Evolutionary conservation across 2,797 vertebrate genomes (phyloP), one percentile per base, ranked within the genome.

Genomic region (Amniataba percoides): DNA sequence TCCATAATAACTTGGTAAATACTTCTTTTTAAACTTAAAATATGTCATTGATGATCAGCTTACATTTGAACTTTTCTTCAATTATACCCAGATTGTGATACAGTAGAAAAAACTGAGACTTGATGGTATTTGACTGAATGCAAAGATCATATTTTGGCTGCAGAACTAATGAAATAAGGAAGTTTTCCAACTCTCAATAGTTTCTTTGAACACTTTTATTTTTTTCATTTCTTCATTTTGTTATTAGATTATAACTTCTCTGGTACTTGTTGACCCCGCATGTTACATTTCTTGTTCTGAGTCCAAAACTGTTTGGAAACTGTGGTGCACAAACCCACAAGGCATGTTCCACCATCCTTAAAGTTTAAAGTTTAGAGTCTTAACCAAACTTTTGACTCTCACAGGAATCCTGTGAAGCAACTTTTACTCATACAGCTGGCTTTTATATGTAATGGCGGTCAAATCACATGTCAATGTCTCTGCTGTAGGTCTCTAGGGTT

Each of bases 1-100:
- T 83, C 48, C 72, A n/a, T 8, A 53, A 58, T 2, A 53, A 71
- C 73, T 31, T 69, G 92, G 93, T 94, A 93, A 92, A 75, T 90
- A 83, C 11, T 61, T 2, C 13, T 82, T 82, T 87, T 87, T 31
- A 19, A 59, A 52, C 61, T 82, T 75, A 61, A 36, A 18, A 49
- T 19, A 43, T 71, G 25, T 1, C 1, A 49, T 0, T 52, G 63
- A 51, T 51, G 7, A 19, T 67, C 10, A 36, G 12, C 42, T 14
- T 71, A 4, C 64, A 14, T 56, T 57, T 45, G 15, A 34, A 16
- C 46, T 74, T 66, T 65, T 62, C 45, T 16, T 45, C 11, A 21
- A 23, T 59, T 53, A 39, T 19, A 12, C 13, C 2, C 46, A 58
- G 48, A 25, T 71, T 81, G 21, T 74, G 21, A 63, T 46, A 53